A percentile compares a stretch with the other conserved stretches of the same genome.
These are phyloP conservation scores for Gasteruption jaculator DNA, from an alignment of 2,888 invertebrate genomes.

Conservation along the genomic window DNA sequence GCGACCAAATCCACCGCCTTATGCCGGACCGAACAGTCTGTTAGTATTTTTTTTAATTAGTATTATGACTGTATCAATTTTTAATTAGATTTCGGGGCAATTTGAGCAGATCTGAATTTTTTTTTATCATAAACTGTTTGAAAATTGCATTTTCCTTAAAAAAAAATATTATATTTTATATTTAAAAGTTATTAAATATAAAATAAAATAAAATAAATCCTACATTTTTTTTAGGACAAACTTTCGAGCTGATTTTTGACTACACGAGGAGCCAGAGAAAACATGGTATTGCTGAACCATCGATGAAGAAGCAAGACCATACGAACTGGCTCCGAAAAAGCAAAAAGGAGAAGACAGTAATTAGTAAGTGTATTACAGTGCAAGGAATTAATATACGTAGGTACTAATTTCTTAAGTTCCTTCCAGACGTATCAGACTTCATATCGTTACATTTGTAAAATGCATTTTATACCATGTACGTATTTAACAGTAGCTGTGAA, in stretches of 20 bases:
- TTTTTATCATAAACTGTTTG: neutral
- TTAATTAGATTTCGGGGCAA: too few species aligned
- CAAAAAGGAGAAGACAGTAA: too few species aligned
- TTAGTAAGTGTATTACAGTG: too few species aligned
- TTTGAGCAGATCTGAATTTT: neutral
- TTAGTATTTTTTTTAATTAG: slow-evolving; percentile 33
- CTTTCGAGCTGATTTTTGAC: slow-evolving; percentile 56
- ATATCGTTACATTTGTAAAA: too few species aligned
- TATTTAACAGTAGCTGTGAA: too few species aligned
- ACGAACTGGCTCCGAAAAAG: slow-evolving; percentile 36
- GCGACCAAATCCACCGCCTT: slow-evolving; percentile 60
- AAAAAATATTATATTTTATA: slow-evolving; percentile 6
- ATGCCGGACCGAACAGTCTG: slow-evolving; percentile 56
- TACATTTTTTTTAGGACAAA: slow-evolving; percentile 29
- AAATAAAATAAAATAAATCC: neutral
- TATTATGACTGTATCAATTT: too few species aligned
- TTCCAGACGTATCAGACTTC: too few species aligned
- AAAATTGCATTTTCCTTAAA: neutral
- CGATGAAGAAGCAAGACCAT: slow-evolving; percentile 29
- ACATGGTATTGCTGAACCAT: slow-evolving; percentile 55
- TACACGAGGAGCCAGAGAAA: slow-evolving; percentile 53
- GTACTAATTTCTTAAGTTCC: too few species aligned
- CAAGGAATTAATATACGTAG: too few species aligned
- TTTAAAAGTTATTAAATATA: neutral
- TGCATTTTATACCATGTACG: too few species aligned